Percentiles rank a stretch among this genome's conserved stretches.
These are phyloP conservation scores for Patella depressa DNA, from an alignment of 2,888 invertebrate genomes.

Conservation along the genomic window DNA sequence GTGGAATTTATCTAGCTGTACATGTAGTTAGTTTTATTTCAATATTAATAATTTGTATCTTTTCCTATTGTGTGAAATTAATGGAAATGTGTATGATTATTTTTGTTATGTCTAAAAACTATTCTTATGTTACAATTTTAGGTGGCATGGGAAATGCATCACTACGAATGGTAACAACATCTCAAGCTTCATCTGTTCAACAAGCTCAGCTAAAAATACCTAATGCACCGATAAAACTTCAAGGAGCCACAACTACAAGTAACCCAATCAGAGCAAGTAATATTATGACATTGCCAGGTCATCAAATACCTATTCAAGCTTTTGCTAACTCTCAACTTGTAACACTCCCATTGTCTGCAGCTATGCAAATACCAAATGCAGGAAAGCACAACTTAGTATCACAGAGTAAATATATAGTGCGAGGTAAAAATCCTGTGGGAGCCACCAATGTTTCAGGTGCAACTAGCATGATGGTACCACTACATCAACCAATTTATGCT, in stretches of 20 bases:
- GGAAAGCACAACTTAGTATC: not conserved
- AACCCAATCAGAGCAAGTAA: not conserved
- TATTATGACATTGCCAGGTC: not conserved
- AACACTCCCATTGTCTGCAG: not conserved
- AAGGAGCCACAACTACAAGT: not conserved
- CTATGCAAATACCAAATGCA: not conserved
- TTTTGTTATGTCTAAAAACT: not conserved
- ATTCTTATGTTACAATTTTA: not conserved
- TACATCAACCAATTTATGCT: not conserved
- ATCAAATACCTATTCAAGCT: slow-evolving; percentile 5
- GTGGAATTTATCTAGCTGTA: no score
- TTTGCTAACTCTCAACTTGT: not conserved
- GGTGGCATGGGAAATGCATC: not conserved
- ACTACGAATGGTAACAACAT: not conserved
- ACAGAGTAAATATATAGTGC: not conserved
- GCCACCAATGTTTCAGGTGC: not conserved
- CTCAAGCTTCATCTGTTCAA: not conserved
- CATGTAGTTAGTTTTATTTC: no score
- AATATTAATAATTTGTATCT: no score
- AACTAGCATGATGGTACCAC: slow-evolving; percentile 9
- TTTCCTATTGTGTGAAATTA: no score
- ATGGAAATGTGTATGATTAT: not conserved
- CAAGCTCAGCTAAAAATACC: not conserved
- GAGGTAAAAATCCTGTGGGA: not conserved
- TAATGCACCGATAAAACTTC: not conserved